phyloP scores from a whole-genome alignment of 2,888 invertebrate species.

The Hydrotaea diabolus region DNA sequence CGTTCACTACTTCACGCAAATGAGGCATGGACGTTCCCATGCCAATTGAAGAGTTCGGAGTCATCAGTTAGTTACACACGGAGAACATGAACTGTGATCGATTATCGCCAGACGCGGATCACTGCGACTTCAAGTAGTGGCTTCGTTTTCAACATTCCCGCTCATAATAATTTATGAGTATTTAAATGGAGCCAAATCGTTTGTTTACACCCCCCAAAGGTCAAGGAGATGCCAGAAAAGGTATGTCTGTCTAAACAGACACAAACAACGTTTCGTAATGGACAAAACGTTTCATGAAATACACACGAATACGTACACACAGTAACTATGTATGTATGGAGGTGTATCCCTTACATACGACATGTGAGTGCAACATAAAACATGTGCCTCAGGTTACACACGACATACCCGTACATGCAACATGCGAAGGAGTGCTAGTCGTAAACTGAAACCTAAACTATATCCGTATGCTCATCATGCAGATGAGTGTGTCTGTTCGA shows the following conservation, averaged over 20 bases:
- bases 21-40: too few relatives aligned
- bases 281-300: conserved; percentile 53
- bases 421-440: neutral
- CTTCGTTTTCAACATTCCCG: neutral
- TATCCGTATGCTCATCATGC: neutral
- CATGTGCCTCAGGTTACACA: conserved; percentile 48
- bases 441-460: conserved; percentile 53
- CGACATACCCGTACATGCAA: conserved; percentile 1
- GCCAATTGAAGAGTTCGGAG: neutral
- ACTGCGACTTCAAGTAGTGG: neutral
- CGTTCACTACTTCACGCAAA: too few relatives aligned
- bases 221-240: conserved; percentile 5
- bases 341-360: neutral
- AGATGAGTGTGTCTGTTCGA: neutral
- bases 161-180: conserved; percentile 2
- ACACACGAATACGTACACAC: neutral
- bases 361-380: conserved; percentile 22
- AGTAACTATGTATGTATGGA: neutral
- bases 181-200: conserved; percentile 50
- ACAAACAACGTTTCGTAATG: neutral
- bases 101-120: neutral
- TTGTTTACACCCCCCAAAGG: conserved; percentile 52
- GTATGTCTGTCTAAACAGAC: conserved; percentile 1
- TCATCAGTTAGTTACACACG: neutral
- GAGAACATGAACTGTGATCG: conserved; percentile 12